Evolutionary conservation across 2,888 invertebrate genomes (phyloP).

Genomic region (Leptothorax acervorum): DNA sequence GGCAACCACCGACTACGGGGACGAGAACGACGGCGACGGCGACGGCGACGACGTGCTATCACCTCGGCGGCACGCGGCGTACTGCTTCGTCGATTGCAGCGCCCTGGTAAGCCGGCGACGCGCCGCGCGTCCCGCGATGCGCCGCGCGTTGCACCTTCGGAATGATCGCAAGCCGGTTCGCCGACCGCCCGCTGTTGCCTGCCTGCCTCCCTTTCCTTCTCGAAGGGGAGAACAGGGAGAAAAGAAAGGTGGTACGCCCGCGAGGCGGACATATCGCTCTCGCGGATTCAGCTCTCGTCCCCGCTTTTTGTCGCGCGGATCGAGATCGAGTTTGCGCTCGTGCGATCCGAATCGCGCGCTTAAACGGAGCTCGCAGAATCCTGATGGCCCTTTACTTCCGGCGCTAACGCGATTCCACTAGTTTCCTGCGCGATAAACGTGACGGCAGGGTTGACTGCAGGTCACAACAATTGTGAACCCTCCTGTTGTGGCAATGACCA

Average conservation of each 20-base stretch:
- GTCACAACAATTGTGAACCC: no score
- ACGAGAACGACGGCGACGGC: conserved; percentile 39
- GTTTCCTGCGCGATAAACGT: no score
- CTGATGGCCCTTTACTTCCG: no score
- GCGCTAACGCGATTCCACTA: no score
- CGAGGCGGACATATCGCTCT: background rate
- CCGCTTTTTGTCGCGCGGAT: conserved; percentile 10
- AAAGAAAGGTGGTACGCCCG: conserved; percentile 21
- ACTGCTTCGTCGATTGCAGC: conserved; percentile 80
- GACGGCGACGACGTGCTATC: conserved; percentile 67
- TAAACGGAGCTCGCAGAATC: background rate
- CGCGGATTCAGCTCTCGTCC: conserved; percentile 1
- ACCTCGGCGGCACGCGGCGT: conserved; percentile 78
- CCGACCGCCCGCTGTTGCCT: conserved; percentile 28
- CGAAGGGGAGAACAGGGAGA: conserved; percentile 25
- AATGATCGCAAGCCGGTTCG: conserved; percentile 66
- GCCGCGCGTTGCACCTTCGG: conserved; percentile 64
- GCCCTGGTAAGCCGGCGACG: conserved; percentile 71
- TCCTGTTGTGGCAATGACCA: no score
- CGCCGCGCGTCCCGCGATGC: conserved; percentile 66
- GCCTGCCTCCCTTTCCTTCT: conserved; percentile 5
- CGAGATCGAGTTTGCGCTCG: conserved; percentile 9
- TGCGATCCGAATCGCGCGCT: background rate
- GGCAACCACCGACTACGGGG: background rate
- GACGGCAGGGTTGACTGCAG: no score